These are phyloP conservation scores for Brachionus paranguensis DNA, from an alignment of 1,140 invertebrate species.

Conservation along the genomic window DNA sequence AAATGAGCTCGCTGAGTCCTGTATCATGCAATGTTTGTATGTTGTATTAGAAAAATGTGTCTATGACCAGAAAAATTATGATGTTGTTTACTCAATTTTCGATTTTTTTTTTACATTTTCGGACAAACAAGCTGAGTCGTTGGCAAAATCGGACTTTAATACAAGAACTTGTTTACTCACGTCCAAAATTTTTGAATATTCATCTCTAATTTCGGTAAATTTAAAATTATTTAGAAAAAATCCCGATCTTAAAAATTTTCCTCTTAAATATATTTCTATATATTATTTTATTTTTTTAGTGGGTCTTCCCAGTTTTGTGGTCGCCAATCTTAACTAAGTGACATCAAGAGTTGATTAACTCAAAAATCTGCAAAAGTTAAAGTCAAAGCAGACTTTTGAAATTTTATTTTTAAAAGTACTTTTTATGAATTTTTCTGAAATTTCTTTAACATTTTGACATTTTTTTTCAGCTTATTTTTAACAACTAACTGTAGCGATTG, in stretches of 20 bases:
- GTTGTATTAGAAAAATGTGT: constrained; percentile 19
- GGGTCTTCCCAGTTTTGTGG: too few species aligned
- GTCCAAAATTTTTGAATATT: not conserved
- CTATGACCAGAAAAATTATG: not conserved
- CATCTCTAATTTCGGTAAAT: not conserved
- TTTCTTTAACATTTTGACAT: too few species aligned
- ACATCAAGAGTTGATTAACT: too few species aligned
- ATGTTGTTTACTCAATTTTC: constrained; percentile 15
- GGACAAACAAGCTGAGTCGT: not conserved
- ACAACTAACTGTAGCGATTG: too few species aligned
- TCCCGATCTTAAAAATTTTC: not conserved
- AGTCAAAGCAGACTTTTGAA: too few species aligned
- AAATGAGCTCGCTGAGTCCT: constrained; percentile 3
- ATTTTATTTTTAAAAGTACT: too few species aligned
- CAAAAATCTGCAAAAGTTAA: too few species aligned
- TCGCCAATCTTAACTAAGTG: too few species aligned
- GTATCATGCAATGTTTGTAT: constrained; percentile 1
- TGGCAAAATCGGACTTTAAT: constrained; percentile 36
- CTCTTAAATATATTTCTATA: too few species aligned
- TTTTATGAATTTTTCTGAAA: too few species aligned
- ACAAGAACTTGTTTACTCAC: constrained; percentile 6
- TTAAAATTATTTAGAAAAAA: not conserved
- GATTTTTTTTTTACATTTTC: constrained; percentile 6
- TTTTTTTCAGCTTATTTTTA: too few species aligned
- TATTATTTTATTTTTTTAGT: too few species aligned